phyloP scores from a whole-genome alignment of 2,797 vertebrate genomes.

The Periparus ater region DNA sequence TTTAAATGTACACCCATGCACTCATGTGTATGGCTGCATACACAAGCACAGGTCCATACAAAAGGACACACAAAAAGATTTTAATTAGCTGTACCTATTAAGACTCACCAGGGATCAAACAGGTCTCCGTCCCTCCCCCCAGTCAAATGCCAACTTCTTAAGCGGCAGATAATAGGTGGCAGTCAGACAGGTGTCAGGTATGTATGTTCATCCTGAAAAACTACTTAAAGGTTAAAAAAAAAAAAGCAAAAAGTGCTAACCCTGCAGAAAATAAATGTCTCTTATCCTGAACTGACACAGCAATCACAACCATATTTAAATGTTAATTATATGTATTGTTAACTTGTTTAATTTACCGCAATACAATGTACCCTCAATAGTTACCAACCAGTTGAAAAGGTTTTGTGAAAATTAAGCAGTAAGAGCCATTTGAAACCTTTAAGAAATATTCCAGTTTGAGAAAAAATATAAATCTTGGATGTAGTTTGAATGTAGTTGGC shows the following conservation, averaged over 20 bases:
- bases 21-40: not conserved
- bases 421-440: not conserved
- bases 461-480: slow-evolving; percentile 39
- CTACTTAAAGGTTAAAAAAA: not conserved
- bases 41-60: not conserved
- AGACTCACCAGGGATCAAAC: not conserved
- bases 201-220: not conserved
- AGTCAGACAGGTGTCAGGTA: not conserved
- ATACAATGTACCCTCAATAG: not conserved
- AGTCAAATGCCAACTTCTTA: not conserved
- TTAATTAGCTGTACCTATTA: not conserved
- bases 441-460: not conserved
- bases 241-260: not conserved
- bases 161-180: not conserved
- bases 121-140: not conserved
- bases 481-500: slow-evolving; percentile 56
- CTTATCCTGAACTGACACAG: not conserved
- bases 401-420: not conserved
- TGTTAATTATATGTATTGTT: not conserved
- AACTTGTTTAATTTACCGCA: not conserved
- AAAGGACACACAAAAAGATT: not conserved
- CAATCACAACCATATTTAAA: not conserved
- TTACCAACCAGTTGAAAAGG: not conserved
- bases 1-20: not conserved
- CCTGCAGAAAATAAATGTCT: not conserved